Base-by-base conservation (phyloP, 2,888 invertebrate genomes). In the Miltochrista miniata region DNA sequence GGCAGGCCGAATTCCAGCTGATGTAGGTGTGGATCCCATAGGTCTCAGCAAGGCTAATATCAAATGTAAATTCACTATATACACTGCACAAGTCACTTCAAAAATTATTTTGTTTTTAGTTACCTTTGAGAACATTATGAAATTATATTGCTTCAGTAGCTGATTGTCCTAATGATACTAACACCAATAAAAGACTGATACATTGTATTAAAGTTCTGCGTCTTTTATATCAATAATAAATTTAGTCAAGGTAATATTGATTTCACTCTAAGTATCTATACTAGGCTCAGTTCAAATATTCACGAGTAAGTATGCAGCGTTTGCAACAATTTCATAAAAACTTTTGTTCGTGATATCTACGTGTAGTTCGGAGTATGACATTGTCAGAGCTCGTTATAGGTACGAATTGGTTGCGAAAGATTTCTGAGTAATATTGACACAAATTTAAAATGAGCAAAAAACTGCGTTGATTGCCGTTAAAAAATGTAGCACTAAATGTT, bases 171-270 rank as follows among this genome's bases (percentile, higher is more conserved):
- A 77, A 71, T 75, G 64, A 64, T 56, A 48, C 78, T 72, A 76
- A 74, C 57, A 66, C 61, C 72, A 72, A 61, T 58, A 62, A 64
- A 66, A 60, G 68, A 90, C 83, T 90, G 90, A 89, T 89, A 81
- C 72, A 59, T 69, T 69, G 67, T 70, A 54, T 59, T 63, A 69
- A 73, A 72, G 74, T 74, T 61, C 76, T 64, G 69, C 76, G 73
- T 75, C 85, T 88, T 90, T 87, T 90, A 90, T 90, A 90, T 83
- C 73, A 69, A 73, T 74, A 78, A 73, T 74, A 81, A 81, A 74
- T 59, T 74, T 81, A 70, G 69, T 77, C 89, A 90, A 89, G 87
- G 88, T 82, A 77, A 89, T 79, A 76, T 77, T 72, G 85, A 83
- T 89, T 88, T 87, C 89, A 77, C 85, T 81, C 63, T 79, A 79